Conservation (phyloP, 2,888 invertebrate genomes). For the Melolontha melolontha region DNA sequence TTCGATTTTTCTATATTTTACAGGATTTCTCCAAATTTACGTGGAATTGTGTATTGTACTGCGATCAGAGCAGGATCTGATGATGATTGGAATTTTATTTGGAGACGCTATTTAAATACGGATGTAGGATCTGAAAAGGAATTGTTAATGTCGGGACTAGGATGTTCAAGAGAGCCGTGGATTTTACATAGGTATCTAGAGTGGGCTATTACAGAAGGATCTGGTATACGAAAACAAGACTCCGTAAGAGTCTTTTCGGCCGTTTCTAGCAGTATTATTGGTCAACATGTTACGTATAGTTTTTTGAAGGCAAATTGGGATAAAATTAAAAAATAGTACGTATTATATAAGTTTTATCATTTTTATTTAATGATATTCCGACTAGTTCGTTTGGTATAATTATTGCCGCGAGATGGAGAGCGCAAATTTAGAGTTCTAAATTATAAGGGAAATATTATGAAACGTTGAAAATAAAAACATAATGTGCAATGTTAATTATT, state of each 20-base stretch:
- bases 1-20: background rate
- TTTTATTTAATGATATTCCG: no score
- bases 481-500: no score
- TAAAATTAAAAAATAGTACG: constrained; percentile 79
- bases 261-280: constrained; percentile 81
- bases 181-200: constrained; percentile 83
- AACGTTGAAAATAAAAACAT: no score
- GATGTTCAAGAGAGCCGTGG: constrained; percentile 87
- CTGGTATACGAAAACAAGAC: constrained; percentile 87
- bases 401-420: no score
- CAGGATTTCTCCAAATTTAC: constrained; percentile 87
- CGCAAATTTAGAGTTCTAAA: no score
- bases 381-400: no score
- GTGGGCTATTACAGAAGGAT: constrained; percentile 77
- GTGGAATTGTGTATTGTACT: constrained; percentile 87
- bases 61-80: constrained; percentile 86
- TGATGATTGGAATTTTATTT: constrained; percentile 90
- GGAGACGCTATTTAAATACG: constrained; percentile 80
- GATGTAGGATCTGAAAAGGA: constrained; percentile 87
- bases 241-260: constrained; percentile 80
- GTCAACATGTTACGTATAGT: constrained; percentile 85
- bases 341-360: constrained; percentile 47
- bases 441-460: no score
- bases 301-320: constrained; percentile 83
- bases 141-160: constrained; percentile 79